These are phyloP conservation scores for Propsilocerus akamusi DNA, from an alignment of 1,140 invertebrate genomes.

Conservation along the genomic window DNA sequence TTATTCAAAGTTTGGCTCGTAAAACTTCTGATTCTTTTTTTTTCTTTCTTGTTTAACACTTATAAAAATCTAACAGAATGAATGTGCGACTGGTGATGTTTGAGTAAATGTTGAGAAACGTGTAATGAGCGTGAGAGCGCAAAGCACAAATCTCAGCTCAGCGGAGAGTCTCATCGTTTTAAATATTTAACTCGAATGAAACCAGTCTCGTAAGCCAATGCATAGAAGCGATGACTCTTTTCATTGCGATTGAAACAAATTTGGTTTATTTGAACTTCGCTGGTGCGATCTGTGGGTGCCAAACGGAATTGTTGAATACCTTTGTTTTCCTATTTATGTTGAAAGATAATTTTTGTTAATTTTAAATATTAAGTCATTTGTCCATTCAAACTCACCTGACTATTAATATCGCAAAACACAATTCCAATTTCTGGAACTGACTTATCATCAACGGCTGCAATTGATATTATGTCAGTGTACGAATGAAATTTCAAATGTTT, in stretches of 20 bases:
- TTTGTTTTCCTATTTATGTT: neutral
- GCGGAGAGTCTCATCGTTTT: no score
- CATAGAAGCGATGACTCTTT: neutral
- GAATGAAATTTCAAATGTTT: neutral
- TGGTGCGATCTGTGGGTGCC: neutral
- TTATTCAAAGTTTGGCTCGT: no score
- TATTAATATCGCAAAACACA: neutral
- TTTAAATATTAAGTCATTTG: neutral
- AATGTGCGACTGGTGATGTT: no score
- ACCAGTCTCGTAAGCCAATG: slow-evolving; percentile 1
- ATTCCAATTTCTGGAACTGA: no score
- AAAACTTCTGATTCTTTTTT: no score
- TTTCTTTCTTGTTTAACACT: no score
- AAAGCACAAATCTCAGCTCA: no score
- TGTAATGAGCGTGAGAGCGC: no score
- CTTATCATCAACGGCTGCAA: neutral
- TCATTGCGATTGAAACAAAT: neutral
- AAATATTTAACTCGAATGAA: neutral
- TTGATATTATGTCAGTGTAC: neutral
- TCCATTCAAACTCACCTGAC: neutral
- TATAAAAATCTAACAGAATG: no score
- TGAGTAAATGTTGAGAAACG: no score
- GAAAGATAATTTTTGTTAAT: neutral
- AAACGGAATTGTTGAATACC: neutral
- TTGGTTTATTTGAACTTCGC: neutral